Percentiles rank a stretch among this genome's conserved stretches.
phyloP scores from a whole-genome alignment of 2,797 vertebrate genomes.

The Phoxinus dragarum region DNA sequence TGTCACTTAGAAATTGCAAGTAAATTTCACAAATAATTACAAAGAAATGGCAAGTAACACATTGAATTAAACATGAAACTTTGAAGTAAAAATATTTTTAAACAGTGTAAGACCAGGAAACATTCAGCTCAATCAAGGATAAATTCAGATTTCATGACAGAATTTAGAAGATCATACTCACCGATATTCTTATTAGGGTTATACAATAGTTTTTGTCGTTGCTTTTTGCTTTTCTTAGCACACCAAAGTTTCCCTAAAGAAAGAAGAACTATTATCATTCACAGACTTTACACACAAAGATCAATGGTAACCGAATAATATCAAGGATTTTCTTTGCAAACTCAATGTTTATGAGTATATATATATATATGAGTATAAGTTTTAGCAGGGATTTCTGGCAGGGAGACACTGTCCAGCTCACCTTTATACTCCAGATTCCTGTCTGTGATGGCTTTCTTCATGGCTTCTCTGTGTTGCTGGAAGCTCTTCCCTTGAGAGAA shows the following conservation, averaged over 20 bases:
- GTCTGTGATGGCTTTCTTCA: slow-evolving; percentile 92
- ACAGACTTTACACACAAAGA: neutral
- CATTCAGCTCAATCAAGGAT: neutral
- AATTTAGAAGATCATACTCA: slow-evolving; percentile 65
- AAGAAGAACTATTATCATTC: neutral
- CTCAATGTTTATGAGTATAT: neutral
- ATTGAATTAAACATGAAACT: no score
- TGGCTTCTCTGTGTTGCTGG: slow-evolving; percentile 94
- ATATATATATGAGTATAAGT: no score
- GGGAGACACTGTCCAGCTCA: slow-evolving; percentile 48
- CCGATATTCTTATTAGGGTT: slow-evolving; percentile 87
- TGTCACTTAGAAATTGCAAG: rapidly evolving
- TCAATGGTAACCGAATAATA: neutral
- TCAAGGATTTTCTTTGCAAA: neutral
- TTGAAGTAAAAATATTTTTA: no score
- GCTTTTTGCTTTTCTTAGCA: slow-evolving; percentile 93
- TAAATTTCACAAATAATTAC: no score
- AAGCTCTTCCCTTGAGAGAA: slow-evolving; percentile 88
- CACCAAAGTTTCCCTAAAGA: slow-evolving; percentile 90
- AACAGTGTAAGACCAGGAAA: neutral
- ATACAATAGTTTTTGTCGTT: slow-evolving; percentile 86
- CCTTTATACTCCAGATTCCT: slow-evolving; percentile 82
- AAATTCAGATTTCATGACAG: neutral
- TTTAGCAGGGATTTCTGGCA: neutral
- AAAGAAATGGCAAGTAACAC: no score